Evolutionary conservation across 2,797 vertebrate genomes (phyloP).

Genomic region (Chaenodraco wilsoni): DNA sequence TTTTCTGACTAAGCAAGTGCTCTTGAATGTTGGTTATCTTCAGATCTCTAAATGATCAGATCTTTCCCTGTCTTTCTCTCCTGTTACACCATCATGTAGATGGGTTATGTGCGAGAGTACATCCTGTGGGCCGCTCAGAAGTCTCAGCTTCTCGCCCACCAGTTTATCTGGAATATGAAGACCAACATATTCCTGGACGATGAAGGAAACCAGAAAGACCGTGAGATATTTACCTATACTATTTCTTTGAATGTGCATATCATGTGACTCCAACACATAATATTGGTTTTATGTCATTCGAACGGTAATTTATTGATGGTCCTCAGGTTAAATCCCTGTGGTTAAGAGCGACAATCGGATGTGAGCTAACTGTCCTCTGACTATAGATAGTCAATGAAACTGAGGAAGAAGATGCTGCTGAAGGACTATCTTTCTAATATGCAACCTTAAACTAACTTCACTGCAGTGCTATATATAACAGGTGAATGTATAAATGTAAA

Average conservation of each 20-base stretch:
- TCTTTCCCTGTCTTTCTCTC: background rate
- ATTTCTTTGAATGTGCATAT: background rate
- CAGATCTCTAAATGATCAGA: background rate
- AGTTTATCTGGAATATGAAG: slow-evolving; percentile 99
- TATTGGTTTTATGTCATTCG: too few relatives aligned
- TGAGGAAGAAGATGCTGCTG: too few relatives aligned
- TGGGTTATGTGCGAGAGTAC: slow-evolving; percentile 97
- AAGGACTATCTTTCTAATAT: too few relatives aligned
- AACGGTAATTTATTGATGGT: too few relatives aligned
- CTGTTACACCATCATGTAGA: slow-evolving; percentile 75
- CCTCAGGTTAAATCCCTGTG: too few relatives aligned
- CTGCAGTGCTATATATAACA: too few relatives aligned
- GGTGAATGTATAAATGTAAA: background rate
- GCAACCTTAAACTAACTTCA: too few relatives aligned
- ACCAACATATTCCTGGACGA: slow-evolving; percentile 95
- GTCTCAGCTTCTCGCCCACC: slow-evolving; percentile 96
- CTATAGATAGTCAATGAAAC: too few relatives aligned
- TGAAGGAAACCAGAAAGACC: slow-evolving; percentile 93
- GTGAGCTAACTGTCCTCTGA: too few relatives aligned
- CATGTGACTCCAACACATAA: too few relatives aligned
- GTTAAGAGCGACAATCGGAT: too few relatives aligned
- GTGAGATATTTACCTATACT: slow-evolving; percentile 78
- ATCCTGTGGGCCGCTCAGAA: slow-evolving; percentile 96
- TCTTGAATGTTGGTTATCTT: background rate
- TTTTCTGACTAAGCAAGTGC: background rate